A percentile compares a stretch with the other conserved stretches of the same genome.
Evolutionary conservation across 2,113 vertebrate genomes (phyloP).

Genomic region (Gadus chalcogrammus): DNA sequence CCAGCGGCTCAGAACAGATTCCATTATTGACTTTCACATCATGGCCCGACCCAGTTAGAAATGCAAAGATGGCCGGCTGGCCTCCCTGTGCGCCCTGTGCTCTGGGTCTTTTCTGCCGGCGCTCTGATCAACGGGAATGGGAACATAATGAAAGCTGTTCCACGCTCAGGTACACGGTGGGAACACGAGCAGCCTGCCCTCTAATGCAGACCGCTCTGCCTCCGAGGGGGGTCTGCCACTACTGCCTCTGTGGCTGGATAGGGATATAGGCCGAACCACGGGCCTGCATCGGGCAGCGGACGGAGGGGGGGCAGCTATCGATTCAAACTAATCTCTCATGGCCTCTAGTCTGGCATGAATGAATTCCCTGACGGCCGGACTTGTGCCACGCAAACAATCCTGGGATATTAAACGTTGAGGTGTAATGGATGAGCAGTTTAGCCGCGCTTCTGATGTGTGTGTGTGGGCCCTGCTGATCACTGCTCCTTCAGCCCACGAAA

Average conservation of each 20-base stretch:
- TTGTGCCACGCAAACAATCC: constrained; percentile 66
- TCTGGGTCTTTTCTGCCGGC: constrained; percentile 51
- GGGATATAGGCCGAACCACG: constrained; percentile 56
- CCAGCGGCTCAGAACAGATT: constrained; percentile 50
- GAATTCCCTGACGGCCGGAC: constrained; percentile 63
- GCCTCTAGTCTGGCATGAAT: constrained; percentile 56
- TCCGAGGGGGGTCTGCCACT: constrained; percentile 55
- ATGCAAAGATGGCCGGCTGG: constrained; percentile 37
- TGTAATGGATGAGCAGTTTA: constrained; percentile 66
- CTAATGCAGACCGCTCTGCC: constrained; percentile 51
- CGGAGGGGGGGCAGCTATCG: constrained; percentile 39
- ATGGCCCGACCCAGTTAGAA: constrained; percentile 37
- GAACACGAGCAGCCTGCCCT: constrained; percentile 61
- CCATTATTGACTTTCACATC: constrained; percentile 61
- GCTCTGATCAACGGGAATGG: constrained; percentile 53
- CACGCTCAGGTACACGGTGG: constrained; percentile 60
- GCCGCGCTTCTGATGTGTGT: constrained; percentile 37
- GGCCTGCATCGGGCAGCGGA: constrained; percentile 22
- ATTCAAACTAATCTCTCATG: constrained; percentile 67
- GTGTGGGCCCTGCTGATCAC: too few species aligned
- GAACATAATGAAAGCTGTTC: constrained; percentile 64
- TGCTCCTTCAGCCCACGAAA: too few species aligned
- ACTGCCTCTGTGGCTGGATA: constrained; percentile 36
- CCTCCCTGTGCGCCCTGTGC: constrained; percentile 36
- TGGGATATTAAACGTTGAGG: constrained; percentile 63